phyloP scores from a whole-genome alignment of 2,113 vertebrate genomes.

The Protobothrops flavoviridis region DNA sequence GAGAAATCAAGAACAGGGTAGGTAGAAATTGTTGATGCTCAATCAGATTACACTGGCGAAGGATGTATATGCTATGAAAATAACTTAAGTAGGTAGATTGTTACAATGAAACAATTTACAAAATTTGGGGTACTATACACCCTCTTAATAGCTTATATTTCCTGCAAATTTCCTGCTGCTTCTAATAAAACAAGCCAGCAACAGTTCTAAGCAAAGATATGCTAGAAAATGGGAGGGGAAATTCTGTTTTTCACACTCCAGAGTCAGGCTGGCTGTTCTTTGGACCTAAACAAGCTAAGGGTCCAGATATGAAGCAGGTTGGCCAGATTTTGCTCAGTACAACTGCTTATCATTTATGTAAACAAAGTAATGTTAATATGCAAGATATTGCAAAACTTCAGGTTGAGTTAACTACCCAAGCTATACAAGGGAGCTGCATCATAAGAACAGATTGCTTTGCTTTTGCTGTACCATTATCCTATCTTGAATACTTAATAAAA shows the following conservation, averaged over 20 bases:
- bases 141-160: background rate
- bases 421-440: background rate
- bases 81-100: background rate
- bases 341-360: background rate
- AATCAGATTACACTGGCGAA: background rate
- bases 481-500: conserved; percentile 14
- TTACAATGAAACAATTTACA: background rate
- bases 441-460: background rate
- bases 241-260: background rate
- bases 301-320: background rate
- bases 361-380: background rate
- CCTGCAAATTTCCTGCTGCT: background rate
- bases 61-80: background rate
- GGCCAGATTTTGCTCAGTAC: background rate
- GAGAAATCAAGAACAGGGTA: background rate
- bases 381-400: background rate
- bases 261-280: background rate
- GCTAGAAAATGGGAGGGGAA: background rate
- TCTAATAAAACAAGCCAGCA: background rate
- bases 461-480: background rate
- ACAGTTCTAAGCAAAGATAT: background rate
- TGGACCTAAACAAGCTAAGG: background rate
- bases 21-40: background rate
- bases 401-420: background rate
- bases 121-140: background rate